Evolutionary conservation across 2,888 invertebrate species (phyloP), one percentile per base, ranked within the genome.

Genomic region (Ochropleura leucogaster): DNA sequence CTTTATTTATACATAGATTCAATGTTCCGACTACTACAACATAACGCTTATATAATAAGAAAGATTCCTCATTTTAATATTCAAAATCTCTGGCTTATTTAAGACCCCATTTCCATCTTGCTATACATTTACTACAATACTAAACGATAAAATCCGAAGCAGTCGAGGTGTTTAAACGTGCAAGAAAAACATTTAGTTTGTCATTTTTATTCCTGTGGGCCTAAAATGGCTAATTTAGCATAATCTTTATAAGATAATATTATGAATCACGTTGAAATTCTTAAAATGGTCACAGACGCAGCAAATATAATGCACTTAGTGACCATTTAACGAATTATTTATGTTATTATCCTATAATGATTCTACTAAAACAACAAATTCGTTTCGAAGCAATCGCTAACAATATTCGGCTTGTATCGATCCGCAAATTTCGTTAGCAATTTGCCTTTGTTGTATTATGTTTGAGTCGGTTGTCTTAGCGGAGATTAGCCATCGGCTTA

Each of bases 1-100:
- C 68, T 30, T 72, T 60, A 49, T 72, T 68, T 60, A 64, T 47
- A 73, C 20, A 62, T 55, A 79, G 49, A 62, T 66, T 78, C 46
- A 80, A 66, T 74, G 20, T 73, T 51, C 74, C 65, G 42, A 47
- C 40, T 30, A 46, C 53, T 74, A 62, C 14, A 72, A 65, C 14
- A 55, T 73, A 79, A 66, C n/a, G 64, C 40, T 62, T 79, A 60
- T 30, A 14, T 40, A 77, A 53, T 16, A n/a, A 66, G 18, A 55
- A 72, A 63, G 20, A 80, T 63, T 63, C 10, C 73, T 64, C 10
- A 7, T 42, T 44, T 73, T 49, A 30, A 72, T 66, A 20, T 63
- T 57, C 7, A 57, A 71, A 62, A 65, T 66, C 44, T 78, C 40
- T 42, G 63, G 30, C 40, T 64, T 30, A 49, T 14, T n/a, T 57